phyloP scores from a whole-genome alignment of 2,797 vertebrate species.

The Micropoecilia bifurca region DNA sequence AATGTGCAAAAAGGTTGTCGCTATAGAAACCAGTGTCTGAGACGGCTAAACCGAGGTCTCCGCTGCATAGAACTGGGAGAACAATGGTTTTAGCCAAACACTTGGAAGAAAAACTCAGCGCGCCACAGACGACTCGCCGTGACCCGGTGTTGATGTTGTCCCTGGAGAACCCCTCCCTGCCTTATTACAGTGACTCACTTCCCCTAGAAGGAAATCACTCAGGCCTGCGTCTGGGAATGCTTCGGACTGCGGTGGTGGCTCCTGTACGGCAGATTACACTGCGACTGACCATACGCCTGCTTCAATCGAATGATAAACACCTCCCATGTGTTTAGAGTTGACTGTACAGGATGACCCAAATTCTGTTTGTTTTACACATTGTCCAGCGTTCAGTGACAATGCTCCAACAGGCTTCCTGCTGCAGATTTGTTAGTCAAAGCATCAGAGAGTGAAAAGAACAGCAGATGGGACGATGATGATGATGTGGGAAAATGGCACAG shows the following conservation, averaged over 20 bases:
- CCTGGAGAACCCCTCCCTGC: slow-evolving; percentile 72
- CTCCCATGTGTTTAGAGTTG: slow-evolving; percentile 29
- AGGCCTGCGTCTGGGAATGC: slow-evolving; percentile 75
- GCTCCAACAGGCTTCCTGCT: slow-evolving; percentile 11
- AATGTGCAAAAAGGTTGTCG: slow-evolving; percentile 6
- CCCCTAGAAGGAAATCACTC: slow-evolving; percentile 78
- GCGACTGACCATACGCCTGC: slow-evolving; percentile 61
- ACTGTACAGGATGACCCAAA: slow-evolving; percentile 12
- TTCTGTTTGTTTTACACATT: neutral
- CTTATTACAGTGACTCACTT: slow-evolving; percentile 81
- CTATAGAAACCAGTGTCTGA: neutral
- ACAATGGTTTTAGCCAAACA: slow-evolving; percentile 37
- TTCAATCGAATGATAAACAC: slow-evolving; percentile 38
- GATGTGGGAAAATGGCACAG: neutral
- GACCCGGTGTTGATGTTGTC: slow-evolving; percentile 66
- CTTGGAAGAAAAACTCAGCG: slow-evolving; percentile 34
- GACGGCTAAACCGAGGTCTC: slow-evolving; percentile 10
- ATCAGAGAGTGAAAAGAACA: slow-evolving; percentile 5
- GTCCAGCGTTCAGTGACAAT: neutral
- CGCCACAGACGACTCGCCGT: slow-evolving; percentile 54
- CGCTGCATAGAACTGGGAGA: slow-evolving; percentile 21
- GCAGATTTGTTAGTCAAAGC: slow-evolving; percentile 63
- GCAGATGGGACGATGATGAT: slow-evolving; percentile 1
- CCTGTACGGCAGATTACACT: slow-evolving; percentile 60
- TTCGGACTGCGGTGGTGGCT: slow-evolving; percentile 64